Evolutionary conservation across 1,140 invertebrate genomes (phyloP).

Genomic region (Lasaia peninsularis): DNA sequence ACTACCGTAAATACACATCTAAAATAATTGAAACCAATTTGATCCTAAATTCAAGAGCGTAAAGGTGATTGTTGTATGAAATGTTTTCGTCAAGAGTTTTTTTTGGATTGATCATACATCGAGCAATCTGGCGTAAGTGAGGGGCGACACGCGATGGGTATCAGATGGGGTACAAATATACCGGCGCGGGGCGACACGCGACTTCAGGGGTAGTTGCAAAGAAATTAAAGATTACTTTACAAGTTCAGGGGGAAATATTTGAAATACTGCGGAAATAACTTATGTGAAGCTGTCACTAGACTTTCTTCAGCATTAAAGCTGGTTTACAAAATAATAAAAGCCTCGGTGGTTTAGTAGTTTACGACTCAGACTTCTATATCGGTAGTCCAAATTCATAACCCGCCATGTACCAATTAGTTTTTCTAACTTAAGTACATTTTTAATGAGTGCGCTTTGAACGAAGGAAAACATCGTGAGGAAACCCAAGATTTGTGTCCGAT

Average conservation of each 20-base stretch:
- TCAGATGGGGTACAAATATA: slow-evolving; percentile 26
- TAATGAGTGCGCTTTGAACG: no score
- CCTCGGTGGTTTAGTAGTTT: no score
- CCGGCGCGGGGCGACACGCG: slow-evolving; percentile 15
- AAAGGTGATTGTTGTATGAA: slow-evolving; percentile 10
- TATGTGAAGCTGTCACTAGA: no score
- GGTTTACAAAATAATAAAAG: no score
- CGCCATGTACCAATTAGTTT: no score
- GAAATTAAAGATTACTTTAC: slow-evolving; percentile 2
- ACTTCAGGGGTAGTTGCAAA: neutral
- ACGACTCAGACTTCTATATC: no score
- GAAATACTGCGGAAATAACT: no score
- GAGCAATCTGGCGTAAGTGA: slow-evolving; percentile 31
- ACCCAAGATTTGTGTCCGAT: no score
- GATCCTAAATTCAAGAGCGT: neutral
- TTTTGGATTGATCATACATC: slow-evolving; percentile 14
- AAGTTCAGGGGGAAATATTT: neutral
- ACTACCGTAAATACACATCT: neutral
- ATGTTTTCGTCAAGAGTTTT: slow-evolving; percentile 15
- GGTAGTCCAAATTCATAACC: no score
- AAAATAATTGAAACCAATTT: slow-evolving; percentile 9
- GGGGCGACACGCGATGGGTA: slow-evolving; percentile 28
- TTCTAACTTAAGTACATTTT: no score
- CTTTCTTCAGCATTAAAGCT: no score
- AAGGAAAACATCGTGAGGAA: no score